phyloP scores from a whole-genome alignment of 1,140 invertebrate genomes.

The Himalopsyche phryganea region DNA sequence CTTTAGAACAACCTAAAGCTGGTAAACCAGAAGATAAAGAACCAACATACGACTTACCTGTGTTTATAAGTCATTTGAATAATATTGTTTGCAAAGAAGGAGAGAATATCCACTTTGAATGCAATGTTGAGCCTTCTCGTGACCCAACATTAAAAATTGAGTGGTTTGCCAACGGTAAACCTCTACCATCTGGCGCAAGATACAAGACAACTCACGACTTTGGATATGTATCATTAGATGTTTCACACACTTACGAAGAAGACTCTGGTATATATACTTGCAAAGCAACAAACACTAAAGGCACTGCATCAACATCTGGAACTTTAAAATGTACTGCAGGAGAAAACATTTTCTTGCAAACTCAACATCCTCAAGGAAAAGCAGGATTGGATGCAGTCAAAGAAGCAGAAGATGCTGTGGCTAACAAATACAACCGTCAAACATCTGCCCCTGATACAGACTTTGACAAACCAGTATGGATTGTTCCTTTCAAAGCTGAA shows the following conservation, averaged over 20 bases:
- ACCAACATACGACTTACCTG: constrained; percentile 76
- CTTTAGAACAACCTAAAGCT: constrained; percentile 76
- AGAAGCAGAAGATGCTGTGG: constrained; percentile 75
- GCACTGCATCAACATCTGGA: constrained; percentile 82
- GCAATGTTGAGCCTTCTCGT: constrained; percentile 88
- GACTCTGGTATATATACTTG: constrained; percentile 90
- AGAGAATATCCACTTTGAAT: constrained; percentile 91
- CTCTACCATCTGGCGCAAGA: constrained; percentile 72
- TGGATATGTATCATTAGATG: constrained; percentile 81
- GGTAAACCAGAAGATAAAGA: constrained; percentile 64
- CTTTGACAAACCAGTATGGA: constrained; percentile 86
- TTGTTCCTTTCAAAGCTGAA: constrained; percentile 74
- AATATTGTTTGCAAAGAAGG: constrained; percentile 87
- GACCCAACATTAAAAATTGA: constrained; percentile 92
- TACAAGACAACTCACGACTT: constrained; percentile 87
- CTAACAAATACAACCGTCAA: constrained; percentile 65
- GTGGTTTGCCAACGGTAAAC: constrained; percentile 86
- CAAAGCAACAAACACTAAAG: constrained; percentile 87
- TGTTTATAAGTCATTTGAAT: constrained; percentile 88
- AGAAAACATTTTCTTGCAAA: constrained; percentile 76
- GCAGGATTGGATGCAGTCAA: constrained; percentile 81
- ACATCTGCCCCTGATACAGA: constrained; percentile 65
- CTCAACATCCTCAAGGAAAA: constrained; percentile 86
- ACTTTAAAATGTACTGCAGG: constrained; percentile 78
- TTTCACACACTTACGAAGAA: constrained; percentile 77